Conservation (phyloP, 1,140 invertebrate species). For the Drosophila bifasciata region DNA sequence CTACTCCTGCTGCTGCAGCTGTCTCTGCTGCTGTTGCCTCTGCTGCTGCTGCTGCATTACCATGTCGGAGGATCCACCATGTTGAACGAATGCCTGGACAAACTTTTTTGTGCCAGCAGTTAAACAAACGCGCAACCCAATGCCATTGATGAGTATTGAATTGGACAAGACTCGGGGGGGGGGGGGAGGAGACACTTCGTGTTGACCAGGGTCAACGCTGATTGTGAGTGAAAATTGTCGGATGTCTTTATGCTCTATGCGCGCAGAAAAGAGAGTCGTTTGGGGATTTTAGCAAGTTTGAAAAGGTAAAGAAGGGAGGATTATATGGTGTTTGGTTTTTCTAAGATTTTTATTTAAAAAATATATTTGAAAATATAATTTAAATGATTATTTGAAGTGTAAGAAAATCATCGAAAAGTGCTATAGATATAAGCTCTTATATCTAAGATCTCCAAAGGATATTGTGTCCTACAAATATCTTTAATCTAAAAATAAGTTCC, state of each 20-base stretch:
- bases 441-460: no score
- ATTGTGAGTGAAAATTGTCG: conserved; percentile 47
- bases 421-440: no score
- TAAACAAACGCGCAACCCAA: conserved; percentile 51
- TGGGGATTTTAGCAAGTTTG: neutral
- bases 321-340: no score
- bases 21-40: no score
- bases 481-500: no score
- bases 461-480: no score
- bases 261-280: neutral
- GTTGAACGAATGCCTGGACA: conserved; percentile 33
- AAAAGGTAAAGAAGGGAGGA: neutral
- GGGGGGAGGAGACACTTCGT: conserved; percentile 1
- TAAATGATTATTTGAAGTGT: no score
- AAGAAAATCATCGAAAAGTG: no score
- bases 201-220: conserved; percentile 52
- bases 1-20: no score
- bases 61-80: conserved; percentile 25
- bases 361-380: no score
- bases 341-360: no score
- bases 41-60: conserved; percentile 26
- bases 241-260: conserved; percentile 25
- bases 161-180: conserved; percentile 6
- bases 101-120: conserved; percentile 49
- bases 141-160: conserved; percentile 65